Conservation (phyloP, 2,797 vertebrate genomes). For the Manis pentadactyla region DNA sequence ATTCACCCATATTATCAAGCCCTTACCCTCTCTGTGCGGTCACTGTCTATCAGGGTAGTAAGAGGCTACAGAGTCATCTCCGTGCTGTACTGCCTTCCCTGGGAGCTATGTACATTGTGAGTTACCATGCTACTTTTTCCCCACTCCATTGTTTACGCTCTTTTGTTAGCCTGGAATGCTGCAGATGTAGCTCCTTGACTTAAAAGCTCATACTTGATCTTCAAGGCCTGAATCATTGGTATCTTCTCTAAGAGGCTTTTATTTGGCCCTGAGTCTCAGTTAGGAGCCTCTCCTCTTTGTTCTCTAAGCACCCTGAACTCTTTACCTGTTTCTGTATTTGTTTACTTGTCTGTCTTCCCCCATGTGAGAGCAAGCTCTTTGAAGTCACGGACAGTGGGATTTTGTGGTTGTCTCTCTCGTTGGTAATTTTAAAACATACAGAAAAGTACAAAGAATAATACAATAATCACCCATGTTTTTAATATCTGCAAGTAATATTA, state of each 20-base stretch:
- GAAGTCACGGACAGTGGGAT: background rate
- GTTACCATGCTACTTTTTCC: background rate
- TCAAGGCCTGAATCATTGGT: background rate
- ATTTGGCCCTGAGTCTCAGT: background rate
- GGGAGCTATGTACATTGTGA: no score
- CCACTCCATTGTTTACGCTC: background rate
- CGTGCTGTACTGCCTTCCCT: no score
- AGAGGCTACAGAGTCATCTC: no score
- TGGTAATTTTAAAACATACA: constrained; percentile 16
- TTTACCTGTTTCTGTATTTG: background rate
- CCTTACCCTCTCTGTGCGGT: no score
- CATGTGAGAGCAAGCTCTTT: background rate
- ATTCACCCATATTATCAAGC: no score
- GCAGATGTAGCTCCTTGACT: background rate
- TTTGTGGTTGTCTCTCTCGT: constrained; percentile 7
- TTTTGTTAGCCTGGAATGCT: background rate
- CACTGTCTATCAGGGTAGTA: no score
- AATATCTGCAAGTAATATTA: background rate
- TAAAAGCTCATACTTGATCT: background rate
- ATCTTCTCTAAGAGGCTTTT: constrained; percentile 2
- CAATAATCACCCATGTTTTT: background rate
- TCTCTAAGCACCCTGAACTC: background rate
- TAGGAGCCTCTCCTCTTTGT: background rate
- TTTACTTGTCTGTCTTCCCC: background rate
- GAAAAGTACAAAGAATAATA: constrained; percentile 37